These are phyloP conservation scores for Leptocoma aspasia DNA, from an alignment of 2,113 vertebrate genomes.

Conservation along the genomic window DNA sequence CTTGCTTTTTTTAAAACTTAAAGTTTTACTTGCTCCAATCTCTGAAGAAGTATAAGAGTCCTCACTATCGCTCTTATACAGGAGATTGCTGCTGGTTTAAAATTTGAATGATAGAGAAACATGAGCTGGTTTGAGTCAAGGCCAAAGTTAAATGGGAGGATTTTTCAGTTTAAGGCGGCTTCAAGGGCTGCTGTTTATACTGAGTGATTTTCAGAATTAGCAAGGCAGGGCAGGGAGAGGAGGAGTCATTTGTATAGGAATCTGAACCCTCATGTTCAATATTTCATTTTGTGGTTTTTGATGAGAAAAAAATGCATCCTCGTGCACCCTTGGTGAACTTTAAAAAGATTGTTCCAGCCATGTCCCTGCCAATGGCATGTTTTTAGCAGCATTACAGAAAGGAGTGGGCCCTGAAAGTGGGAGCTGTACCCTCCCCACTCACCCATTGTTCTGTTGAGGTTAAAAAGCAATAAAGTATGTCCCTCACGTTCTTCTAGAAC, in stretches of 20 bases:
- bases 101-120: neutral
- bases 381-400: neutral
- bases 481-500: neutral
- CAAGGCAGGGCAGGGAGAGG: neutral
- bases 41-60: neutral
- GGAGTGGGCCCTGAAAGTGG: neutral
- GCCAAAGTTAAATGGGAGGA: neutral
- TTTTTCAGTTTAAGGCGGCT: neutral
- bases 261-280: neutral
- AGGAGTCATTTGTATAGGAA: neutral
- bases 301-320: neutral
- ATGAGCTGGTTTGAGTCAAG: neutral
- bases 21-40: neutral
- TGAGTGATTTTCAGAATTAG: neutral
- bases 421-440: neutral
- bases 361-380: neutral
- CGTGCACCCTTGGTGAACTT: neutral
- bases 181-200: neutral
- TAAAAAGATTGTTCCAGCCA: neutral
- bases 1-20: too few species aligned
- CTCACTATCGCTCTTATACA: fast-evolving
- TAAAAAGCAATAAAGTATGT: neutral
- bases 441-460: neutral
- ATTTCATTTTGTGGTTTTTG: neutral
- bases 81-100: neutral